Evolutionary conservation across 2,113 vertebrate species (phyloP).

Genomic region (Gobius niger): DNA sequence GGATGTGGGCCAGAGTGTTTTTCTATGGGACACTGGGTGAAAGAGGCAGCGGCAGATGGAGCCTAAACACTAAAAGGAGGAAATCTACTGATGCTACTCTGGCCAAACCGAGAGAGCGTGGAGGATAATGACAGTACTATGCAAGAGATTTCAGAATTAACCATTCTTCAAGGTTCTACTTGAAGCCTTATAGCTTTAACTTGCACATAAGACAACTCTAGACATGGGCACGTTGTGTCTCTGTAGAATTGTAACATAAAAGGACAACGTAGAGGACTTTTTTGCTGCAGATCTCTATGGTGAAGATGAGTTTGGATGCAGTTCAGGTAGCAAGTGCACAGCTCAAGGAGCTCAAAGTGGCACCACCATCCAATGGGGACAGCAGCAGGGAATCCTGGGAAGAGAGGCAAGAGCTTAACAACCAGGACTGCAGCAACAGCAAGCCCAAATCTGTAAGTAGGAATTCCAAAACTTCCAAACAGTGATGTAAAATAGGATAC

Average conservation of each 20-base stretch:
- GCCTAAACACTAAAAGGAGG: constrained; percentile 33
- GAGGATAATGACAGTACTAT: neutral
- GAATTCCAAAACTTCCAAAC: neutral
- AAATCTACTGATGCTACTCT: constrained; percentile 16
- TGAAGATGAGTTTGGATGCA: constrained; percentile 77
- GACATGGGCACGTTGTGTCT: constrained; percentile 1
- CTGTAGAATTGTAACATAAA: neutral
- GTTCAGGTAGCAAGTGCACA: constrained; percentile 70
- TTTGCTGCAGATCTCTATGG: constrained; percentile 43
- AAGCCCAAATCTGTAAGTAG: constrained; percentile 73
- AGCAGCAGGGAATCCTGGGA: constrained; percentile 71
- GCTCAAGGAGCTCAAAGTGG: constrained; percentile 63
- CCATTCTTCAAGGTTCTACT: constrained; percentile 35
- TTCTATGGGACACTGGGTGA: constrained; percentile 50
- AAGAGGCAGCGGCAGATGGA: constrained; percentile 58
- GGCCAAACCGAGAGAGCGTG: constrained; percentile 6
- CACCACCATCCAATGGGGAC: constrained; percentile 70
- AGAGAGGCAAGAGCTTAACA: constrained; percentile 48
- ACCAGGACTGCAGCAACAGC: constrained; percentile 54
- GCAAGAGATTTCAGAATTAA: constrained; percentile 31
- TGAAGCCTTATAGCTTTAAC: neutral
- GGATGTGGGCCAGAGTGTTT: constrained; percentile 34
- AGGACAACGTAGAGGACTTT: neutral
- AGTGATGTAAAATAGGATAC: neutral
- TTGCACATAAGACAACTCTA: constrained; percentile 3